Conservation (phyloP, 2,888 invertebrate genomes). For the Brachypterus glaber region DNA sequence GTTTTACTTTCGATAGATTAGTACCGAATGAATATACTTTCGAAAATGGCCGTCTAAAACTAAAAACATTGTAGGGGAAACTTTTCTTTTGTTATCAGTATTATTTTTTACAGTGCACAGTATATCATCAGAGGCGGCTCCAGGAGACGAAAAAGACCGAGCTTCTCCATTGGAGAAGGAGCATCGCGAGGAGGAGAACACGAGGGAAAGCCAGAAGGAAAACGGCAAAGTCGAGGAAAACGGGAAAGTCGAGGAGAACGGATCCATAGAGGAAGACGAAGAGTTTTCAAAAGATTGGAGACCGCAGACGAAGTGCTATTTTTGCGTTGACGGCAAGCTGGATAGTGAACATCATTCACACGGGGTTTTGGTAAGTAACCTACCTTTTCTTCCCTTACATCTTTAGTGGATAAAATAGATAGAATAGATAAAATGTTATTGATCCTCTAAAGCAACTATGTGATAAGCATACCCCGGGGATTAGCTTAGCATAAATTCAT, state of each 20-base stretch:
- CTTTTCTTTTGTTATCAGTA: no score
- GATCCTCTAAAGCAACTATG: no score
- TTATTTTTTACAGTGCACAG: slow-evolving; percentile 15
- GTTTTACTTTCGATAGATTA: no score
- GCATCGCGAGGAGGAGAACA: slow-evolving; percentile 24
- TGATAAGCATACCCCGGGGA: no score
- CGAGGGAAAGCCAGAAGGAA: slow-evolving; percentile 21
- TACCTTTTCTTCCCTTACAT: not conserved
- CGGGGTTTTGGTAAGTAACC: slow-evolving; percentile 45
- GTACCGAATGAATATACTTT: no score
- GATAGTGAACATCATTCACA: slow-evolving; percentile 46
- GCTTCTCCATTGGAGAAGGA: slow-evolving; percentile 25
- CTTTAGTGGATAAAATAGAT: not conserved
- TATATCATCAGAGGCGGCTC: slow-evolving; percentile 12
- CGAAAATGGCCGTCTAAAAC: no score
- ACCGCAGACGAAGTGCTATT: slow-evolving; percentile 71
- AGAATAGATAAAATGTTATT: no score
- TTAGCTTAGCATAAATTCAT: no score
- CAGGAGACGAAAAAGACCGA: slow-evolving; percentile 23
- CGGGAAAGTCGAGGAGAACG: slow-evolving; percentile 26
- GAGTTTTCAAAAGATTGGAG: slow-evolving; percentile 55
- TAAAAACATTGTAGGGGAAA: no score
- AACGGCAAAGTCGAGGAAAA: slow-evolving; percentile 27
- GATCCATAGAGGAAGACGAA: slow-evolving; percentile 29
- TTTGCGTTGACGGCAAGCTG: slow-evolving; percentile 69